Percentiles rank a stretch among this genome's conserved stretches.
phyloP scores from a whole-genome alignment of 2,888 invertebrate genomes.

The Phaedon cochleariae region DNA sequence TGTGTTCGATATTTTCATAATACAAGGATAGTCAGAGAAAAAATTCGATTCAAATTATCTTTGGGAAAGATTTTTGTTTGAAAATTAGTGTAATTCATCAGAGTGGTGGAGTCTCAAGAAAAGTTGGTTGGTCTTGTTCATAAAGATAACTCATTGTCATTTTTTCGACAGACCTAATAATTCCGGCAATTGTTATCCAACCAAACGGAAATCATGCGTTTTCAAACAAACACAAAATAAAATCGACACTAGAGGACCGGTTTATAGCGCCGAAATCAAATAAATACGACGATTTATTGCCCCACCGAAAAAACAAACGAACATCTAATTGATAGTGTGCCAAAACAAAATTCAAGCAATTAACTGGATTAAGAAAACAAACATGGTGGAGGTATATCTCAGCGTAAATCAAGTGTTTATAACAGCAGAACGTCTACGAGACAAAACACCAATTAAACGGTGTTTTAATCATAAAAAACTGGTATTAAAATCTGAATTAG shows the following conservation, averaged over 20 bases:
- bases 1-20: too few species aligned
- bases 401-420: conserved; percentile 30
- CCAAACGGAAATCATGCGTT: neutral
- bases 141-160: too few species aligned
- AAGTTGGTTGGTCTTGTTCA: too few species aligned
- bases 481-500: conserved; percentile 17
- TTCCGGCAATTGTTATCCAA: neutral
- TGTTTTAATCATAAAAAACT: conserved; percentile 21
- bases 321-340: conserved; percentile 18
- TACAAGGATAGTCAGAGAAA: too few species aligned
- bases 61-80: too few species aligned
- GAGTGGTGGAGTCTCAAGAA: too few species aligned
- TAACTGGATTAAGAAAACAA: conserved; percentile 34
- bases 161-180: conserved; percentile 5
- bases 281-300: conserved; percentile 16
- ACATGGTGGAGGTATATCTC: conserved; percentile 22
- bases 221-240: conserved; percentile 4
- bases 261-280: conserved; percentile 15
- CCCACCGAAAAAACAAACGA: conserved; percentile 14
- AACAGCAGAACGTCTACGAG: conserved; percentile 19
- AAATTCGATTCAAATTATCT: too few species aligned
- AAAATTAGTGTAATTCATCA: too few species aligned
- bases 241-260: conserved; percentile 10
- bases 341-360: conserved; percentile 25
- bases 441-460: conserved; percentile 30